A percentile compares a stretch with the other conserved stretches of the same genome.
These are phyloP conservation scores for Naja naja DNA, from an alignment of 2,113 vertebrate genomes.

Conservation along the genomic window DNA sequence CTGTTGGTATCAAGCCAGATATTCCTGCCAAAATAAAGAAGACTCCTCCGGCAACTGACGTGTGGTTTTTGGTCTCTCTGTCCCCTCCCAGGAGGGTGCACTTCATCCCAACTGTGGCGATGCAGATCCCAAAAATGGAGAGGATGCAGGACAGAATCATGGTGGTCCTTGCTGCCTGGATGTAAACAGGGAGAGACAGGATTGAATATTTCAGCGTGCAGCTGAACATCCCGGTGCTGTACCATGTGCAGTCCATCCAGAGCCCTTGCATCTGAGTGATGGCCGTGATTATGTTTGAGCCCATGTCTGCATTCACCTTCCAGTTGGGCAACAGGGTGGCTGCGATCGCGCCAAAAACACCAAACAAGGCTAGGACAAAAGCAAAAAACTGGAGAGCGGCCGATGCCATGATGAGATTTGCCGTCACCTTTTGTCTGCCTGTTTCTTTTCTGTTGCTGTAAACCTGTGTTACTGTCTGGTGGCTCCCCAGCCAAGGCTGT, in stretches of 20 bases:
- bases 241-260: slow-evolving; percentile 99
- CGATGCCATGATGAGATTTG: slow-evolving; percentile 79
- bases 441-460: slow-evolving; percentile 51
- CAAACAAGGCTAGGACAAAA: slow-evolving; percentile 84
- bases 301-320: slow-evolving; percentile 87
- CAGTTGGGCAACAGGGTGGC: slow-evolving; percentile 93
- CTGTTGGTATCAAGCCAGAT: slow-evolving; percentile 84
- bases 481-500: slow-evolving; percentile 64
- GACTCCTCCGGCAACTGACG: slow-evolving; percentile 82
- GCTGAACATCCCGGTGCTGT: slow-evolving; percentile 97
- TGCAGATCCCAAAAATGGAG: slow-evolving; percentile 84
- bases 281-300: slow-evolving; percentile 89
- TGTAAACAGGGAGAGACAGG: slow-evolving; percentile 84
- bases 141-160: slow-evolving; percentile 92
- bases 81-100: slow-evolving; percentile 88
- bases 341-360: slow-evolving; percentile 80
- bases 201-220: slow-evolving; percentile 87
- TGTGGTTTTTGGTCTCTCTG: slow-evolving; percentile 78
- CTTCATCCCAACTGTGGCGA: slow-evolving; percentile 85
- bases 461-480: slow-evolving; percentile 54
- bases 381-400: slow-evolving; percentile 89
- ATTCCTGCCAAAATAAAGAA: slow-evolving; percentile 84
- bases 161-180: slow-evolving; percentile 88
- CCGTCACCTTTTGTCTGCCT: slow-evolving; percentile 51
- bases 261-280: slow-evolving; percentile 91